Percentiles rank a stretch among this genome's conserved stretches.
These are phyloP conservation scores for Melanocharis versteri DNA, from an alignment of 2,113 vertebrate species.

Conservation along the genomic window DNA sequence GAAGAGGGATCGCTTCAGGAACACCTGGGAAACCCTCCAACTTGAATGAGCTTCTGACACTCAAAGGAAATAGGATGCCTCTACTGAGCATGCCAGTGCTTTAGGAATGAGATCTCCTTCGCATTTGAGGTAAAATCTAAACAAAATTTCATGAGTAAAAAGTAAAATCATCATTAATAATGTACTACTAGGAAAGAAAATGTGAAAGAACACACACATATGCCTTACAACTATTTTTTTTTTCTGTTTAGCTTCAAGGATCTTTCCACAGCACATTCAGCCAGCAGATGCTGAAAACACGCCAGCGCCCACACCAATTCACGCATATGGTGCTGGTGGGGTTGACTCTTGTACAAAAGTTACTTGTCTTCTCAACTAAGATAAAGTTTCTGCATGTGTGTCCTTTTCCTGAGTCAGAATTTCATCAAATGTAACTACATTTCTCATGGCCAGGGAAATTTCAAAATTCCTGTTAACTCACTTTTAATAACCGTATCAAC, in stretches of 20 bases:
- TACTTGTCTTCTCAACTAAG: background rate
- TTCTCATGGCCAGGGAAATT: background rate
- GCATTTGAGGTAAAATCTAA: background rate
- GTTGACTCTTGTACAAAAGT: background rate
- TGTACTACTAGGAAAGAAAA: background rate
- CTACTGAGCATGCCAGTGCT: fast-evolving
- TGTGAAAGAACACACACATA: background rate
- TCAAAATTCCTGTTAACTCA: background rate
- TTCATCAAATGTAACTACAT: background rate
- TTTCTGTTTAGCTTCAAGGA: background rate
- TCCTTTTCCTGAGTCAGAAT: background rate
- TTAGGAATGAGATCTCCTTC: background rate
- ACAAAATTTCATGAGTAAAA: background rate
- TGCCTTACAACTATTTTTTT: background rate
- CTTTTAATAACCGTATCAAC: background rate
- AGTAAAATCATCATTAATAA: background rate
- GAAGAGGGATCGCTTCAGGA: background rate
- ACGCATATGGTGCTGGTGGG: background rate
- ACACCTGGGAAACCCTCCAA: background rate
- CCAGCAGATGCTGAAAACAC: constrained; percentile 21
- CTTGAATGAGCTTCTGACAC: background rate
- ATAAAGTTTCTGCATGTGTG: background rate
- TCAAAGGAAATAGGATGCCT: background rate
- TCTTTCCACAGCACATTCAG: background rate
- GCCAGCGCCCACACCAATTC: background rate